Base-by-base conservation (phyloP, 1,140 invertebrate species). In the Ptiloglossa arizonensis region DNA sequence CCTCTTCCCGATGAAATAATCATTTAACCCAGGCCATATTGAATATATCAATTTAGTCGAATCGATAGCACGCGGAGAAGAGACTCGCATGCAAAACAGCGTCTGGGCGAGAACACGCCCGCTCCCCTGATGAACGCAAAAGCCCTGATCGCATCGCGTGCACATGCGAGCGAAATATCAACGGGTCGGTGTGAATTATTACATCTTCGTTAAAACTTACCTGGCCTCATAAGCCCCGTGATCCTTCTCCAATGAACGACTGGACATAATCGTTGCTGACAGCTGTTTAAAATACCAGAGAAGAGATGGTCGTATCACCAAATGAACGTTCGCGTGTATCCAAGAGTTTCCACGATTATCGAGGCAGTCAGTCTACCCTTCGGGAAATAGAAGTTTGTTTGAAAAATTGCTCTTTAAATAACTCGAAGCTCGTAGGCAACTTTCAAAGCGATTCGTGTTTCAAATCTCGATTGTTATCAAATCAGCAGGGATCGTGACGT, bases 131-230 rank as follows among this genome's bases (percentile, higher is more conserved):
- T 35, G 32, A 29, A 22, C 27, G 57, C 29, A 77, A 46, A 5
- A 46, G 13, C 17, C 62, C 35, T 35, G 35, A 35, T 35, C 62
- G 46, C 50, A 72, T 81, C 62, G 63, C 62, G 50, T 48, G 67
- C 41, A 50, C 56, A 71, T 60, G 85, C 72, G 59, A 71, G 46
- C 54, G 27, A 80, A 84, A 86, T 88, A 87, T 88, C 88, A 88
- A 88, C 88, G 85, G 75, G 60, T 68, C 52, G 27, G 59, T 22
- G 60, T 85, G 82, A 87, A 86, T 85, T 85, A 85, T 81, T 83
- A 88, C 84, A 72, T 87, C 88, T 89, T 87, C 87, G 88, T 87
- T 87, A 89, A 88, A 89, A 89, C 82, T 89, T 87, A 82, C 78
- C 62, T 46, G n/a, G n/a, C n/a, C n/a, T n/a, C n/a, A n/a, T n/a